phyloP scores from a whole-genome alignment of 2,888 invertebrate species.

The Drosophila limbata region DNA sequence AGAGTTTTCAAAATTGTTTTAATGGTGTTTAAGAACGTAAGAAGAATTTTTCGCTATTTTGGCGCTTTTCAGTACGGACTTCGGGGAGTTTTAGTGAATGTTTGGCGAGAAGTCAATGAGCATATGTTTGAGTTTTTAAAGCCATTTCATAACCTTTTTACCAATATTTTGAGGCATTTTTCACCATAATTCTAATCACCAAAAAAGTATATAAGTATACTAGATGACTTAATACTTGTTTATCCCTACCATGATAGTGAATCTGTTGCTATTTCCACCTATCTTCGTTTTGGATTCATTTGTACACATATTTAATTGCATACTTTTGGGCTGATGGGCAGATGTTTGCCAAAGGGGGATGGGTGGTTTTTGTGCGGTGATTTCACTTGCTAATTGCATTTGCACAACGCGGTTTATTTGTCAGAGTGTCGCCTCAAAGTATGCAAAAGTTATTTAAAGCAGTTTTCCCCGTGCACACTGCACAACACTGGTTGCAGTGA shows the following conservation, averaged over 20 bases:
- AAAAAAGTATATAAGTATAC: too few relatives aligned
- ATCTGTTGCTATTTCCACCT: background rate
- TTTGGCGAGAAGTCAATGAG: too few relatives aligned
- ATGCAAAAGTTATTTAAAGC: constrained; percentile 69
- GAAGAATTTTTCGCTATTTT: background rate
- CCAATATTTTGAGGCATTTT: background rate
- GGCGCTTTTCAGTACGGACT: too few relatives aligned
- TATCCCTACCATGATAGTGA: background rate
- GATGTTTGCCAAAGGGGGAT: background rate
- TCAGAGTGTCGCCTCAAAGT: constrained; percentile 33
- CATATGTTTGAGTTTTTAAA: too few relatives aligned
- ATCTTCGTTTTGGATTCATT: constrained; percentile 17
- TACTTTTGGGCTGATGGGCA: constrained; percentile 38
- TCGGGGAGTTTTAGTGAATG: too few relatives aligned
- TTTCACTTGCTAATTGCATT: constrained; percentile 68
- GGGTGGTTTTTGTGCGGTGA: constrained; percentile 12
- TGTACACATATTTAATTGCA: constrained; percentile 36
- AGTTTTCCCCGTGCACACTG: constrained; percentile 40
- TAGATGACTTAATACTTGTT: background rate
- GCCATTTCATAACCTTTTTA: too few relatives aligned
- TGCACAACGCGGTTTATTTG: constrained; percentile 49
- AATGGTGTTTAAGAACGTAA: background rate
- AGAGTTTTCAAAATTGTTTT: background rate
- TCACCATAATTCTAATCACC: background rate
- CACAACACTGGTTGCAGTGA: constrained; percentile 30